Base-by-base conservation (phyloP, 2,113 vertebrate genomes). In the Pelobates fuscus region DNA sequence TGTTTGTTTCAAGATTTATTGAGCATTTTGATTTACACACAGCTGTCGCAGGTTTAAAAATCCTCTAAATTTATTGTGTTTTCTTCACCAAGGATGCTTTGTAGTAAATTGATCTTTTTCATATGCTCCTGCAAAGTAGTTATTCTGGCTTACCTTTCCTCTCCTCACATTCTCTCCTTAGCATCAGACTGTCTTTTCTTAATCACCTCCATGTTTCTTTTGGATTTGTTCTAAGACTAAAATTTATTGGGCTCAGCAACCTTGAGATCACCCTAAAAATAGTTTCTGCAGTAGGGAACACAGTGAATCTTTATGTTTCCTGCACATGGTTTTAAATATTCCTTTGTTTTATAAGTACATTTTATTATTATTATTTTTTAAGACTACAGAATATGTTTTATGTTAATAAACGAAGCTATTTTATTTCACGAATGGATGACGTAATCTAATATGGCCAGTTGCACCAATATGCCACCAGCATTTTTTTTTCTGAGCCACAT, bases 101-200 rank as follows among this genome's bases (percentile, higher is more conserved):
- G 64, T 68, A 76, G 55, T 61, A 76, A 68, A 76, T 67, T 68
- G 64, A 68, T 76, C 55, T 68, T 55, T 76, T 76, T 76, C 73
- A 68, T 76, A 76, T 76, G 73, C 65, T 76, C 8, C 73, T 61
- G 71, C 71, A 65, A 44, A 66, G 32, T 62, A 57, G 61, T 67
- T 75, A 41, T 21, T 8, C 62, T 43, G 37, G 62, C 62, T 43
- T 65, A 75, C 32, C 55, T 75, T 67, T 75, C 71, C 71, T 57
- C 63, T 74, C 61, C 62, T 25, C 62, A 75, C 43, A 67, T 75
- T 57, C 63, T 75, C 63, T 44, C 32, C 32, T 65, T 41, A 43
- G 62, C 49, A 74, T 66, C 62, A 65, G 62, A 66, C 62, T 66
- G 62, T 74, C 62, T 74, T 54, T 37, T 66, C 32, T 66, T 74